Evolutionary conservation across 1,140 invertebrate species (phyloP).

Genomic region (Tenebrio molitor): DNA sequence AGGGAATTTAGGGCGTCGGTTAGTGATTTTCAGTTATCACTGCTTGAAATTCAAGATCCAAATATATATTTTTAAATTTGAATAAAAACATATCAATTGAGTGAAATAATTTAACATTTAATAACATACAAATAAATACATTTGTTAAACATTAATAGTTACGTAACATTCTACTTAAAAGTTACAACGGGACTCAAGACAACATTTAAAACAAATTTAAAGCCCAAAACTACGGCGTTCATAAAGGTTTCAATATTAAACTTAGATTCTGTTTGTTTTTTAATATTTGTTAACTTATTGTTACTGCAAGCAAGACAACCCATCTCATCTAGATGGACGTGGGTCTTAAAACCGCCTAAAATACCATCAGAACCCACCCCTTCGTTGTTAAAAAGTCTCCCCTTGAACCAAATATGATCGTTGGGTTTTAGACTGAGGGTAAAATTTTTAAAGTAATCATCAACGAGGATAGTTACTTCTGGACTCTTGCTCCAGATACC

Average conservation of each 20-base stretch:
- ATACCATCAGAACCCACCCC: slow-evolving; percentile 64
- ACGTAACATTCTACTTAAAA: slow-evolving; percentile 72
- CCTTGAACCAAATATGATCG: slow-evolving; percentile 81
- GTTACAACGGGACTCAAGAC: slow-evolving; percentile 81
- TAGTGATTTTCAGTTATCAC: no score
- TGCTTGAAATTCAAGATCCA: no score
- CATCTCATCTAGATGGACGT: slow-evolving; percentile 74
- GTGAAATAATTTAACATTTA: slow-evolving; percentile 15
- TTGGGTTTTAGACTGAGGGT: slow-evolving; percentile 75
- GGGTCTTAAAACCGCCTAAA: slow-evolving; percentile 71
- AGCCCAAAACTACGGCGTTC: slow-evolving; percentile 73
- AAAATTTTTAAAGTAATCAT: slow-evolving; percentile 79
- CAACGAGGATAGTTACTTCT: slow-evolving; percentile 73
- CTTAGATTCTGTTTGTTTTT: slow-evolving; percentile 66
- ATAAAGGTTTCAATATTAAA: slow-evolving; percentile 68
- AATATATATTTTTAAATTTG: background rate
- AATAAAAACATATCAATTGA: no score
- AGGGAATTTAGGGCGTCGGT: no score
- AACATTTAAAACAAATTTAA: slow-evolving; percentile 82
- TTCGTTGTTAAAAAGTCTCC: slow-evolving; percentile 67
- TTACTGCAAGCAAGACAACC: slow-evolving; percentile 77
- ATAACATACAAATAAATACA: slow-evolving; percentile 25
- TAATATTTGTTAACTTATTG: slow-evolving; percentile 69
- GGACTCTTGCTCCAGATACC: slow-evolving; percentile 74
- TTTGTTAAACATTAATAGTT: slow-evolving; percentile 6